Evolutionary conservation across 2,113 vertebrate species (phyloP).

Genomic region (Corydoras maculifer): DNA sequence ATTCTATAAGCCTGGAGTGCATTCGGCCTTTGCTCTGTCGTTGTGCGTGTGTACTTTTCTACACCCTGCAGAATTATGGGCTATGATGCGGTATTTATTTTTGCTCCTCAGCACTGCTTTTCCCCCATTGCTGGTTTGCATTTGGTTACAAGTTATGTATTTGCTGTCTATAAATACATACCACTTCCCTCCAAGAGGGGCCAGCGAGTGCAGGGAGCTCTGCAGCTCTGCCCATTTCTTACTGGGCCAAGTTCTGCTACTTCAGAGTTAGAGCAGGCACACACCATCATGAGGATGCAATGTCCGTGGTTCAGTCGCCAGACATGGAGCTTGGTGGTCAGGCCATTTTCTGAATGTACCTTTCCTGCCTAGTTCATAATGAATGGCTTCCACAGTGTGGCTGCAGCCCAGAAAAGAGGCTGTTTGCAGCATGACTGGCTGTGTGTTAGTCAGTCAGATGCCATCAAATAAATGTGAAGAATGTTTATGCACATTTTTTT

Average conservation of each 20-base stretch:
- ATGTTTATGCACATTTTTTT: conserved; percentile 1
- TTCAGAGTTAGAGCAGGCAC: conserved; percentile 25
- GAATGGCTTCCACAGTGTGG: conserved; percentile 71
- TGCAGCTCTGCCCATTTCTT: conserved; percentile 3
- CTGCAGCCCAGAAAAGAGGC: conserved; percentile 63
- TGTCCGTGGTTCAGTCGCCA: conserved; percentile 55
- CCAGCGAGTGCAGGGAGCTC: conserved; percentile 12
- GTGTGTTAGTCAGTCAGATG: neutral
- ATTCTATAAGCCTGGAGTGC: conserved; percentile 2
- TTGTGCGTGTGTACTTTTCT: conserved; percentile 8
- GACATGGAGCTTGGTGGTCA: conserved; percentile 61
- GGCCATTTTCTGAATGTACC: conserved; percentile 64
- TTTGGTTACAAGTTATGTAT: conserved; percentile 34
- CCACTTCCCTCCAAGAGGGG: conserved; percentile 24
- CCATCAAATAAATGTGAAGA: neutral
- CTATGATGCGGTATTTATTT: conserved; percentile 40
- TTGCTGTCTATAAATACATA: conserved; percentile 38
- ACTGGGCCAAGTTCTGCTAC: neutral
- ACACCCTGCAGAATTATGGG: conserved; percentile 30
- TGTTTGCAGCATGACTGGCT: conserved; percentile 56
- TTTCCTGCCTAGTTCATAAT: conserved; percentile 60
- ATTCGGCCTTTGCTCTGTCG: conserved; percentile 5
- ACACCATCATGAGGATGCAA: conserved; percentile 26
- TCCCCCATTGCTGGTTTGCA: conserved; percentile 32
- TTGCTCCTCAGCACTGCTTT: conserved; percentile 16